These are phyloP conservation scores for Tetrax tetrax DNA, from an alignment of 2,113 vertebrate species.

Conservation along the genomic window DNA sequence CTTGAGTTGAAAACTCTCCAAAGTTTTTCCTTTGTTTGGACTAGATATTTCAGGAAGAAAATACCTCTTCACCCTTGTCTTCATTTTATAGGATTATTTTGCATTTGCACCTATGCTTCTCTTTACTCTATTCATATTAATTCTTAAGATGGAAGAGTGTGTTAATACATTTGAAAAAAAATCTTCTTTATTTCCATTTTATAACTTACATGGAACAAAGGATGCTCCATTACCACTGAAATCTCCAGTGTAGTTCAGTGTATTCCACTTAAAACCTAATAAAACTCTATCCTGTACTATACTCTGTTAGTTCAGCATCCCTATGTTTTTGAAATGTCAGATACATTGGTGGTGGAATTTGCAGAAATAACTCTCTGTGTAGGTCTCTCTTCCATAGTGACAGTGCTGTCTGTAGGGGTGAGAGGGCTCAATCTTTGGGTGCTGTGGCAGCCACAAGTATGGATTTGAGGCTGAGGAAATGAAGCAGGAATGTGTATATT, in stretches of 20 bases:
- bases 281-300: not conserved
- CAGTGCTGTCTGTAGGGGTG: not conserved
- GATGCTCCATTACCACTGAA: not conserved
- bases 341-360: not conserved
- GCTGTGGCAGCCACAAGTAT: not conserved
- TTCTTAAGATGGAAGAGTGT: not conserved
- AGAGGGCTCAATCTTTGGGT: not conserved
- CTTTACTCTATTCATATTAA: not conserved
- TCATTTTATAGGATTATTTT: not conserved
- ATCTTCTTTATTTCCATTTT: not conserved
- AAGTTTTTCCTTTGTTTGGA: not conserved
- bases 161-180: not conserved
- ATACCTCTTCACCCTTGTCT: not conserved
- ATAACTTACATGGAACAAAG: not conserved
- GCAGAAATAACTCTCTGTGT: not conserved
- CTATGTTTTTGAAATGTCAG: not conserved
- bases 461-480: not conserved
- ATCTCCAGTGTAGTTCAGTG: not conserved
- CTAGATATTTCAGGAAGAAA: not conserved
- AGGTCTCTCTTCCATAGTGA: not conserved
- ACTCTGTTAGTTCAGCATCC: not conserved
- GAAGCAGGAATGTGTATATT: not conserved
- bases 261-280: not conserved
- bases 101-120: not conserved
- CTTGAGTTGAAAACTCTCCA: not conserved